Conservation (phyloP, 30 jellyfish, hydroid and myxozoan species). For the Hydractinia echinata region DNA sequence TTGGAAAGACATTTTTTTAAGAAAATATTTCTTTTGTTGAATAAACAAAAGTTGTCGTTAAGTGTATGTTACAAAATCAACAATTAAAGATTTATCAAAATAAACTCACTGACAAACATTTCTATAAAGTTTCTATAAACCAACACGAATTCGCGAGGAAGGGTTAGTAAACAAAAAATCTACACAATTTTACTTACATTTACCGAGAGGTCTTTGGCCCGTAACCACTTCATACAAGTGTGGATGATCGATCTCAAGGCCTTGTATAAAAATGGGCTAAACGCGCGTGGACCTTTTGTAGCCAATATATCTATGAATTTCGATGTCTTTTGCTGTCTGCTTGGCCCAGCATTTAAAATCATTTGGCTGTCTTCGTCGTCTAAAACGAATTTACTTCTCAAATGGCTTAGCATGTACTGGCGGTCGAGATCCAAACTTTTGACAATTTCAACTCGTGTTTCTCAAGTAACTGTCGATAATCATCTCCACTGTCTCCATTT, state of each 20-base stretch:
- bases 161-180: too few species aligned
- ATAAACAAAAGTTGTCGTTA: too few species aligned
- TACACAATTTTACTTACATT: slow-evolving; percentile 7
- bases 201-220: slow-evolving; percentile 54
- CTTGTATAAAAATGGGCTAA: slow-evolving; percentile 44
- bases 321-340: slow-evolving; percentile 68
- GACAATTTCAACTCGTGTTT: slow-evolving; percentile 61
- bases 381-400: slow-evolving; percentile 65
- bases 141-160: too few species aligned
- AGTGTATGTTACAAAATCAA: too few species aligned
- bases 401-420: slow-evolving; percentile 55
- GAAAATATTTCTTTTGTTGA: too few species aligned
- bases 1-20: too few species aligned
- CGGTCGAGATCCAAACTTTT: slow-evolving; percentile 64
- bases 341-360: slow-evolving; percentile 65
- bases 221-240: slow-evolving; percentile 53
- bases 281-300: slow-evolving; percentile 71
- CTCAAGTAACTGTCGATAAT: slow-evolving; percentile 33
- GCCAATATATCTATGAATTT: slow-evolving; percentile 77
- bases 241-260: slow-evolving; percentile 71
- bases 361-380: slow-evolving; percentile 91
- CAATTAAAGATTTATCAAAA: too few species aligned
- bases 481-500: slow-evolving; percentile 18
- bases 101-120: too few species aligned
- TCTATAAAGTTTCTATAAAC: too few species aligned